Evolutionary conservation across 2,888 invertebrate genomes (phyloP).

Genomic region (Gisinianus flammeolus): DNA sequence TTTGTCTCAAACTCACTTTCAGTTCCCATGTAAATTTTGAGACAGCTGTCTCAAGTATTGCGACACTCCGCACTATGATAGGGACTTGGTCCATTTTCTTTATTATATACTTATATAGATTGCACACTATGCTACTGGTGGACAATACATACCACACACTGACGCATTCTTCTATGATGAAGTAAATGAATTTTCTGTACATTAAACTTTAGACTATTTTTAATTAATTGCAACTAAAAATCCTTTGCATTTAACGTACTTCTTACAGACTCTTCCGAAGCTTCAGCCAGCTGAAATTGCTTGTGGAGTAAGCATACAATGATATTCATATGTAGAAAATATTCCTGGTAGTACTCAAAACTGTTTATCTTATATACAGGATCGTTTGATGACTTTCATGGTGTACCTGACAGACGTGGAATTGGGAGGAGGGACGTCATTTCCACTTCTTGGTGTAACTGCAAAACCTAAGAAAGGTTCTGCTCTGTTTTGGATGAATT

Average conservation of each 20-base stretch:
- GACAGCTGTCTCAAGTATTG: too few species aligned
- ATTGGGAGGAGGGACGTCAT: slow-evolving; percentile 60
- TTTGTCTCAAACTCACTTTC: too few species aligned
- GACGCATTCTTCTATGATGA: slow-evolving; percentile 55
- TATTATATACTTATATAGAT: background rate
- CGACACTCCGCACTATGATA: too few species aligned
- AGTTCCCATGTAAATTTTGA: too few species aligned
- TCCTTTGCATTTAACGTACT: background rate
- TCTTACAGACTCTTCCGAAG: background rate
- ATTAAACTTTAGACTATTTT: background rate
- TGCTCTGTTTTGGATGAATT: slow-evolving; percentile 64
- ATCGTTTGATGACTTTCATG: background rate
- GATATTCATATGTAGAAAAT: too few species aligned
- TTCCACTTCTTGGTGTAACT: slow-evolving; percentile 59
- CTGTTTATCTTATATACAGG: slow-evolving; percentile 52
- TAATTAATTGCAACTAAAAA: background rate
- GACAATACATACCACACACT: slow-evolving; percentile 63
- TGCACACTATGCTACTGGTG: slow-evolving; percentile 64
- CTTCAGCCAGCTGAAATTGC: background rate
- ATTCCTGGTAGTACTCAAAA: slow-evolving; percentile 56
- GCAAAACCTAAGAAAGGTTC: slow-evolving; percentile 60
- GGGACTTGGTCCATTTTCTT: too few species aligned
- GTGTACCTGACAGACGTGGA: slow-evolving; percentile 55
- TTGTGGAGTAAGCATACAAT: too few species aligned
- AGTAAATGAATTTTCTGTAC: slow-evolving; percentile 22